Evolutionary conservation across 2,888 invertebrate genomes (phyloP), one percentile per base, ranked within the genome.

Genomic region (Shargacucullia verbasci): DNA sequence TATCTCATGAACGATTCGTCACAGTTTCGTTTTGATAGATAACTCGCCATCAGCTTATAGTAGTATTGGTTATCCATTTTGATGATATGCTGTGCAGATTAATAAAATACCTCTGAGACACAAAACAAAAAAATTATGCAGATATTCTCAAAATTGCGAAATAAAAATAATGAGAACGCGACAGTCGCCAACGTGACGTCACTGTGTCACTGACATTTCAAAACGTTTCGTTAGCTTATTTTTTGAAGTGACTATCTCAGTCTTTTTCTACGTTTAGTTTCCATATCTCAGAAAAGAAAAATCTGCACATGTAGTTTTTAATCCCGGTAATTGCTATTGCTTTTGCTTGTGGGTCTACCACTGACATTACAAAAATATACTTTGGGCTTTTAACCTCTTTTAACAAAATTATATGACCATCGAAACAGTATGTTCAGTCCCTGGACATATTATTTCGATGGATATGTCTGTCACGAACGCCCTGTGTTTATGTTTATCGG

Each of bases 1-100:
- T 94, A 94, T 69, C 93, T 87, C 91, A 94, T 92, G 76, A 93
- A 93, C 50, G 93, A 94, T 81, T 94, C 93, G 82, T 93, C 93
- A 76, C 93, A 94, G 81, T 93, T 93, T 45, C 92, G 84, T 84
- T 94, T 94, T 14, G 94, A 93, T 41, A 94, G 76, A 74, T 94
- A 94, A 72, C 89, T 94, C 14, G 93, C 93, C 94, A 94, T 94
- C 50, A 93, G 70, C 72, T 94, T 93, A 72, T 93, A 93, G 69
- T 94, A 94, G 73, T 94, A 93, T 74, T 94, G 93, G 77, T 91
- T 93, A 75, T 93, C 93, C 93, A 94, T 94, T 46, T 61, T 70
- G 49, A 44, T 15, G 46, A 59, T 67, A 48, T 63, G 47, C 56
- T 59, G 34, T 40, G 34, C 54, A 43, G 27, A 37, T 44, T 40